Base-by-base conservation (phyloP, 1,140 invertebrate species). In the Leptopilina boulardi region DNA sequence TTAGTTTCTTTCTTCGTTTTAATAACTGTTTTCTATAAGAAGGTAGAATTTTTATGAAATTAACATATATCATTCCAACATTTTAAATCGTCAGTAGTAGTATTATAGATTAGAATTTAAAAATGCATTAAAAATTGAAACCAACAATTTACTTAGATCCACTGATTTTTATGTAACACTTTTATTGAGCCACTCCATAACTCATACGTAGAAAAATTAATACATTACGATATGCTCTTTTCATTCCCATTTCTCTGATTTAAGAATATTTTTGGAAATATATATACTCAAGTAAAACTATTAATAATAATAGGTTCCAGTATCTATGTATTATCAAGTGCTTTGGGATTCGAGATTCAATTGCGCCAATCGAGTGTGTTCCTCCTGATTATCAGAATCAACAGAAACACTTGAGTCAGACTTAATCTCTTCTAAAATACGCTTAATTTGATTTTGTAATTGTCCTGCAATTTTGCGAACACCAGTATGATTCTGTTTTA, bases 381-480 rank as follows among this genome's bases (percentile, higher is more conserved):
- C 76, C 30, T 84, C 76, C 44, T 83, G 74, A 66, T 76, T 79
- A 56, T 81, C 73, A 23, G 73, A 30, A 23, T 83, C 72, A 23
- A 42, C 80, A 26, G 80, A 80, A 18, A 77, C 80, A 15, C 86
- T 80, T 9, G 82, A 75, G 54, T 84, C 77, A 13, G 75, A 73
- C n/a, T 78, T 79, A 6, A 84, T 82, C 18, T 84, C 83, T 30
- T 87, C 88, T 34, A 85, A 81, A 0, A 71, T 82, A 23, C 83
- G 74, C 47, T 75, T 86, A 10, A 91, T 85, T 34, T 90, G 87
- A 34, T 78, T 66, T 19, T 87, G 87, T 6, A 91, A 75, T 71
- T 90, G 88, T 19, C 79, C 77, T 11, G 89, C 87, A 1, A 88
- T 74, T 78, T 89, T 91, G 30, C 85, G 82, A 10, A 88, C 83